phyloP scores from a whole-genome alignment of 2,888 invertebrate species.

The Camponotus fellah region DNA sequence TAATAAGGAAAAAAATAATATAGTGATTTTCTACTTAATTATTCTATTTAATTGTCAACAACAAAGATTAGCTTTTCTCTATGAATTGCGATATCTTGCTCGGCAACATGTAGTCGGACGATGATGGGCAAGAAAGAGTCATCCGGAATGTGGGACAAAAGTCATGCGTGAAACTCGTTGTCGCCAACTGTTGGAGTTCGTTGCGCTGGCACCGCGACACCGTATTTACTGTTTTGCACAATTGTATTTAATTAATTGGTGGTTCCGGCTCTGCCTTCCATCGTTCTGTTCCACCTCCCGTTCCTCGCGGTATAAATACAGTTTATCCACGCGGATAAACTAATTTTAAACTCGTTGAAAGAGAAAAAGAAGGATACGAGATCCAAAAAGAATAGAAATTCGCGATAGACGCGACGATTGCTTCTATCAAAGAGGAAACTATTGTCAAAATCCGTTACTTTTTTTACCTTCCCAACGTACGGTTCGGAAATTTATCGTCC shows the following conservation, averaged over 20 bases:
- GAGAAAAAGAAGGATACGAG: not conserved
- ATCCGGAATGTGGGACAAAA: slow-evolving; percentile 31
- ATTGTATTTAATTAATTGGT: slow-evolving; percentile 80
- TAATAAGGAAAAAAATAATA: not conserved
- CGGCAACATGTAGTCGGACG: not conserved
- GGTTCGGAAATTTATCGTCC: slow-evolving; percentile 25
- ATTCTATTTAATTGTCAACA: not conserved
- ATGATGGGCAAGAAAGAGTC: slow-evolving; percentile 14
- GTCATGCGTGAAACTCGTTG: slow-evolving; percentile 34
- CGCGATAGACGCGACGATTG: not conserved
- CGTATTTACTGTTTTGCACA: slow-evolving; percentile 73
- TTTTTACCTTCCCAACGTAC: slow-evolving; percentile 5
- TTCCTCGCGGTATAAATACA: slow-evolving; percentile 26
- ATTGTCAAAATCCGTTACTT: not conserved
- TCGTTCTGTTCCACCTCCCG: slow-evolving; percentile 11
- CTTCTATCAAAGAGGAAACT: not conserved
- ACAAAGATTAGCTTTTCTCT: not conserved
- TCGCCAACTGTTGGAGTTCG: slow-evolving; percentile 59
- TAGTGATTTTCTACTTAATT: not conserved
- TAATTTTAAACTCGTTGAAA: slow-evolving; percentile 42
- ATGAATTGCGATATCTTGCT: not conserved
- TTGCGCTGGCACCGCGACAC: slow-evolving; percentile 65
- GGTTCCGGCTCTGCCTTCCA: slow-evolving; percentile 59
- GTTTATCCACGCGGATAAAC: slow-evolving; percentile 41
- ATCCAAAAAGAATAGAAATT: not conserved